These are phyloP conservation scores for Caretta caretta DNA, from an alignment of 2,113 vertebrate genomes.

Conservation along the genomic window DNA sequence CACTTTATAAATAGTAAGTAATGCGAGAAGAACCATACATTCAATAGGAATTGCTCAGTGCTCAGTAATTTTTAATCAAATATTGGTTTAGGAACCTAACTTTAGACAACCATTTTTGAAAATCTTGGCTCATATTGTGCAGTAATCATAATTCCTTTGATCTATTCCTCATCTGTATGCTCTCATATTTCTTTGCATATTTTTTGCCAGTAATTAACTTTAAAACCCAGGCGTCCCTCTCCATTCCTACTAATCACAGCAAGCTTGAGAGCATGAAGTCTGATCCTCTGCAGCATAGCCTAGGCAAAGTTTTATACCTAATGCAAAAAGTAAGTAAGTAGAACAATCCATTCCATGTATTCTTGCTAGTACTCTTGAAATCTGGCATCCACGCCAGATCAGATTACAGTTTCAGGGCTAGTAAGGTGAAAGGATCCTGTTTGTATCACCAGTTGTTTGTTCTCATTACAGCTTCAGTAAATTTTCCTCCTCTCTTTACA, in stretches of 20 bases:
- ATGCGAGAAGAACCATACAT: not conserved
- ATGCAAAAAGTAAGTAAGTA: not conserved
- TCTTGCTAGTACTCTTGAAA: not conserved
- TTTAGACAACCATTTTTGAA: not conserved
- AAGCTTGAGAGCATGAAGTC: not conserved
- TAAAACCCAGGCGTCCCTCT: not conserved
- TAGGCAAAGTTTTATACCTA: not conserved
- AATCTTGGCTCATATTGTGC: not conserved
- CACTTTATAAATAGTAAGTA: not conserved
- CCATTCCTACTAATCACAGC: not conserved
- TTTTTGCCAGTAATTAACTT: not conserved
- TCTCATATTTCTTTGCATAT: not conserved
- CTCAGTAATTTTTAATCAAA: not conserved
- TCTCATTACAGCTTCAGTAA: not conserved
- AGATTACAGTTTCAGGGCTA: not conserved
- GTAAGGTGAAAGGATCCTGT: not conserved
- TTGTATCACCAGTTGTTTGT: not conserved
- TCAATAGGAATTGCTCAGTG: not conserved
- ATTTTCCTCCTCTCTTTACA: not conserved
- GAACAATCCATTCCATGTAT: not conserved
- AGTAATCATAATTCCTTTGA: not conserved
- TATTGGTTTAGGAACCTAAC: not conserved
- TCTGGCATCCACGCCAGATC: fast-evolving
- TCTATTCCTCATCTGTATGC: not conserved
- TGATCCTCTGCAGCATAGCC: not conserved